Base-by-base conservation (phyloP, 2,888 invertebrate species). In the Creontiades dilutus region DNA sequence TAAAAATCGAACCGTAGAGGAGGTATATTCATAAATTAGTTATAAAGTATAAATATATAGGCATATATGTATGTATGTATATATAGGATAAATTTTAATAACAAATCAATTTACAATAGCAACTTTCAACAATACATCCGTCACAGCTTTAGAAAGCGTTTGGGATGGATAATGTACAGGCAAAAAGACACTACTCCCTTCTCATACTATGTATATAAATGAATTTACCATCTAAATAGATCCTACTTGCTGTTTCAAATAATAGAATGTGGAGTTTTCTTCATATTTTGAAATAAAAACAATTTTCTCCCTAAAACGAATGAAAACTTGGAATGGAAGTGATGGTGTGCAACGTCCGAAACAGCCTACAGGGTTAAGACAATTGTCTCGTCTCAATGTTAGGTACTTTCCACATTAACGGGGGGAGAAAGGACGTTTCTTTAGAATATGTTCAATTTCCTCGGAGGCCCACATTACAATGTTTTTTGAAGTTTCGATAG, bases 281-380 rank as follows among this genome's bases (percentile, higher is more conserved):
- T 37, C 7, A 37, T 37, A 37, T 37, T 37, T 37, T 4, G 2
- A 37, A 37, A 37, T 4, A 4, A 37, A 37, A 37, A 37, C 37
- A 37, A 37, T 37, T 37, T 37, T 7, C 37, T 37, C 37, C 37
- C 37, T 52, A 16, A 48, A 48, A 48, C 11, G 13, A 52, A 52
- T 13, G 52, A 84, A 78, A 78, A 85, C n/a, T 23, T 90, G 90
- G 90, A 90, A 90, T 90, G 90, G 90, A 89, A 89, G 84, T 89
- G 89, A 90, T 47, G 80, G 19, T 47, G 61, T 19, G 61, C 61
- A 19, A 61, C 16, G 19, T 61, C 61, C 61, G 0, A 19, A 61
- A 9, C 3, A 61, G 61, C 61, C 61, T 61, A 19, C 14, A n/a
- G n/a, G 9, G 61, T 19, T 13, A n/a, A n/a, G n/a, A n/a, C n/a